Evolutionary conservation across 2,888 invertebrate species (phyloP).

Genomic region (Conops quadrifasciatus): DNA sequence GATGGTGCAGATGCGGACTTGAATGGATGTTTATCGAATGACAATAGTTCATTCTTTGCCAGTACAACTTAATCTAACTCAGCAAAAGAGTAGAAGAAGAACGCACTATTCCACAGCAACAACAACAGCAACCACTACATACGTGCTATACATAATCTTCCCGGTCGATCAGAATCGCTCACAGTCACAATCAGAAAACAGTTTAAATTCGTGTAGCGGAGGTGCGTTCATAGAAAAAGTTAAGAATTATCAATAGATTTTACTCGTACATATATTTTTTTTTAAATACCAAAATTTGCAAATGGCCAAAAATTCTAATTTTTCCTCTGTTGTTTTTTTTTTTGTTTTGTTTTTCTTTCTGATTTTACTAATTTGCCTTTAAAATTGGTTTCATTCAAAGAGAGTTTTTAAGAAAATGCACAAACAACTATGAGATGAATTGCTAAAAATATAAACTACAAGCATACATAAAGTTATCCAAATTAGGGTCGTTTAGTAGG

Average conservation of each 20-base stretch:
- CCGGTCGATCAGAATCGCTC: slow-evolving; percentile 4
- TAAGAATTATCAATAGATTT: slow-evolving; percentile 19
- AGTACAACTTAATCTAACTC: too few species aligned
- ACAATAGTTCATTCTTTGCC: too few species aligned
- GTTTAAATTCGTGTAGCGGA: slow-evolving; percentile 11
- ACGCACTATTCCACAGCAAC: slow-evolving; percentile 11
- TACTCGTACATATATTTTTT: background rate
- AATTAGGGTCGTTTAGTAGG: too few species aligned
- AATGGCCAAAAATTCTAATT: background rate
- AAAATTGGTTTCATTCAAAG: too few species aligned
- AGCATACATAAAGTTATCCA: too few species aligned
- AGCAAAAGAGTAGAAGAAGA: too few species aligned
- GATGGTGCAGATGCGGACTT: too few species aligned
- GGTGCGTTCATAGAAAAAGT: slow-evolving; percentile 34
- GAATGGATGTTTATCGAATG: too few species aligned
- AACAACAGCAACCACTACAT: slow-evolving; percentile 17
- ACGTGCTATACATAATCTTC: background rate
- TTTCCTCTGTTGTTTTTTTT: background rate
- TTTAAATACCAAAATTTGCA: background rate
- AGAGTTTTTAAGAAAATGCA: slow-evolving; percentile 13
- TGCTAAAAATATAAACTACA: too few species aligned
- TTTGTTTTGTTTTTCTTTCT: slow-evolving; percentile 11
- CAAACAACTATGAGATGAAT: slow-evolving; percentile 10
- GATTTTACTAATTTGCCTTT: too few species aligned
- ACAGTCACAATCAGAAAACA: slow-evolving; percentile 13